phyloP scores from a whole-genome alignment of 2,797 vertebrate species.

The Lepus townsendii region DNA sequence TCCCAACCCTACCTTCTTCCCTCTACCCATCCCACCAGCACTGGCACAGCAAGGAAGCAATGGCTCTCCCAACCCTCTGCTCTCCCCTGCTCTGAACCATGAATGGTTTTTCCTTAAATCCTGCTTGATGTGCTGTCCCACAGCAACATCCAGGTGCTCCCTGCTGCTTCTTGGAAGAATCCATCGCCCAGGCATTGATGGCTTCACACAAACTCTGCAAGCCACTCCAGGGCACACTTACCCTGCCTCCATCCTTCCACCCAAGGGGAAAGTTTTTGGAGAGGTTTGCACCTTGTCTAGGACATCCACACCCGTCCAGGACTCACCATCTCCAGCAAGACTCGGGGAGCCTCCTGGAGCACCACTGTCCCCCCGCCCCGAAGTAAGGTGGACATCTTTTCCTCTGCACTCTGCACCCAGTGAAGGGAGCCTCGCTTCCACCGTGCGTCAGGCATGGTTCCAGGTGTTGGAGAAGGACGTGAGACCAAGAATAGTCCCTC shows the following conservation, averaged over 20 bases:
- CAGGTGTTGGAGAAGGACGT: background rate
- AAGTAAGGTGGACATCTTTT: background rate
- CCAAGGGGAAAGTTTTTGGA: background rate
- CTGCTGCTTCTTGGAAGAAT: background rate
- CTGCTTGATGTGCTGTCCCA: background rate
- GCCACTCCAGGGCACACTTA: background rate
- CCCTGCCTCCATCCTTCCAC: background rate
- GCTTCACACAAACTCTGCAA: background rate
- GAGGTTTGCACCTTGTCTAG: background rate
- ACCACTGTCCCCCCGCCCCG: background rate
- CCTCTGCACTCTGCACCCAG: background rate
- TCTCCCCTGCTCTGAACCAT: background rate
- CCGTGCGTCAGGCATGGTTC: background rate
- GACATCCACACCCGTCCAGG: background rate
- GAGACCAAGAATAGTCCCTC: background rate
- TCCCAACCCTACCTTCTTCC: background rate
- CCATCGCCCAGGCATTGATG: background rate
- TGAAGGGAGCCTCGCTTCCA: background rate
- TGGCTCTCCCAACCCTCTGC: background rate
- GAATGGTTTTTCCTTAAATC: background rate
- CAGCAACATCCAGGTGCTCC: background rate
- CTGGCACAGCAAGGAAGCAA: fast-evolving
- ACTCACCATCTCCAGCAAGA: background rate
- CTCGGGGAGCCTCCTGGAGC: background rate
- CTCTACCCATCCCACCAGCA: background rate